Evolutionary conservation across 2,888 invertebrate genomes (phyloP).

Genomic region (Heteromyza rotundicornis): DNA sequence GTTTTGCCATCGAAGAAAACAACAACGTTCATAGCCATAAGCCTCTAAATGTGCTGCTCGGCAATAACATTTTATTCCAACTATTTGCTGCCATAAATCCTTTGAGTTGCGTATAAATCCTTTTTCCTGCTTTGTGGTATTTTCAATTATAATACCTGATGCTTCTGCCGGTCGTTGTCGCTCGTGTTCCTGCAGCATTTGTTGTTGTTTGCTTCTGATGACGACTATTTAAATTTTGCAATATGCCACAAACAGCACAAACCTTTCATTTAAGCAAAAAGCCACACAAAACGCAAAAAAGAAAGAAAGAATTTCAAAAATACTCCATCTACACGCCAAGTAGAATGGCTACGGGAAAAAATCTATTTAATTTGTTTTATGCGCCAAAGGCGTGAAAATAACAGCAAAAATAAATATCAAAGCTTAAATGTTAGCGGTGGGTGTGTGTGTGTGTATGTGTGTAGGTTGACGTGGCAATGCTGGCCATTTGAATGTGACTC

Average conservation of each 20-base stretch:
- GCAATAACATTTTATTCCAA: neutral
- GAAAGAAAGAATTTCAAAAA: neutral
- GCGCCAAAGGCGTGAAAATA: slow-evolving; percentile 12
- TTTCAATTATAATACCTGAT: slow-evolving; percentile 43
- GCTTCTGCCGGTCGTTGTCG: neutral
- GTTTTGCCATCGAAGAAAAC: too few species aligned
- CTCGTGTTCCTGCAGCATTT: neutral
- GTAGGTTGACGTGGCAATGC: neutral
- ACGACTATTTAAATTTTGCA: slow-evolving; percentile 9
- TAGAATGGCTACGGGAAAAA: slow-evolving; percentile 6
- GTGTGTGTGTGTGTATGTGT: neutral
- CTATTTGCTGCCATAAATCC: neutral
- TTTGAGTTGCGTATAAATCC: neutral
- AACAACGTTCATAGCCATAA: too few species aligned
- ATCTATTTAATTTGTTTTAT: slow-evolving; percentile 15
- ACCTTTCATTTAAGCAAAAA: neutral
- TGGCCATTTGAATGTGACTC: neutral
- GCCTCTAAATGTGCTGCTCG: too few species aligned
- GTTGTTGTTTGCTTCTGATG: slow-evolving; percentile 1
- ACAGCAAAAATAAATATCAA: slow-evolving; percentile 5
- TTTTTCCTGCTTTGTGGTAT: slow-evolving; percentile 40
- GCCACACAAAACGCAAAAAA: too few species aligned
- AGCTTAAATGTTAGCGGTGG: neutral
- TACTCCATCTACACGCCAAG: neutral
- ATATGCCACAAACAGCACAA: slow-evolving; percentile 16